Evolutionary conservation across 2,113 vertebrate species (phyloP).

Genomic region (Onychostruthus taczanowskii): DNA sequence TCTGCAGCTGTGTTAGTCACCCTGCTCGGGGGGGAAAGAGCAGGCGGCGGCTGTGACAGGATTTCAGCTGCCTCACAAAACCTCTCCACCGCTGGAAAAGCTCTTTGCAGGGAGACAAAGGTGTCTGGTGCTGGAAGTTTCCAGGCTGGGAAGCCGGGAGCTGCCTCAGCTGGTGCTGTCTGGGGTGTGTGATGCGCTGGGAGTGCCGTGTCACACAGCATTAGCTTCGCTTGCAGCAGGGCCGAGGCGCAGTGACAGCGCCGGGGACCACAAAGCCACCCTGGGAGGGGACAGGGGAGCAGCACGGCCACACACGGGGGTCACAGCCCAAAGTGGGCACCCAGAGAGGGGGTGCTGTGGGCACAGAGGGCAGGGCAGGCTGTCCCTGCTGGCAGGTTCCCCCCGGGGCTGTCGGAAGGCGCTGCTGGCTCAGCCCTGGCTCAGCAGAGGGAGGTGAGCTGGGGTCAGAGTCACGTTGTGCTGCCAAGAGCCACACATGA

Average conservation of each 20-base stretch:
- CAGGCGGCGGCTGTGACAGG: not conserved
- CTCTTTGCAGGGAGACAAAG: not conserved
- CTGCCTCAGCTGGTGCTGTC: conserved; percentile 56
- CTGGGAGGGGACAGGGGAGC: not conserved
- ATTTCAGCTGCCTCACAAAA: not conserved
- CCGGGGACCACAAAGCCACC: not conserved
- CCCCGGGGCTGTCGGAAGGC: not conserved
- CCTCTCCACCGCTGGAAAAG: not conserved
- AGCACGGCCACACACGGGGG: not conserved
- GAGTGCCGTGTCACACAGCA: conserved; percentile 43
- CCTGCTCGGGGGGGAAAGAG: not conserved
- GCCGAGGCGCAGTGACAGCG: not conserved
- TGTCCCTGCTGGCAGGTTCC: not conserved
- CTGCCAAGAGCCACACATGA: not conserved
- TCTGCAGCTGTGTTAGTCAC: not conserved
- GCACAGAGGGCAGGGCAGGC: not conserved
- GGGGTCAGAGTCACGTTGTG: not conserved
- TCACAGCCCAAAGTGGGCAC: not conserved
- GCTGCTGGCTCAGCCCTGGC: not conserved
- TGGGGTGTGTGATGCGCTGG: not conserved
- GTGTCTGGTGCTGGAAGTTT: conserved; percentile 34
- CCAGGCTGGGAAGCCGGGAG: not conserved
- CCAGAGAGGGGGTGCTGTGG: not conserved
- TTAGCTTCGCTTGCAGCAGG: conserved; percentile 11
- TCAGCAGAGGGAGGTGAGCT: not conserved